Evolutionary conservation across 2,888 invertebrate genomes (phyloP), one percentile per base, ranked within the genome.

Genomic region (Apamea sordens): DNA sequence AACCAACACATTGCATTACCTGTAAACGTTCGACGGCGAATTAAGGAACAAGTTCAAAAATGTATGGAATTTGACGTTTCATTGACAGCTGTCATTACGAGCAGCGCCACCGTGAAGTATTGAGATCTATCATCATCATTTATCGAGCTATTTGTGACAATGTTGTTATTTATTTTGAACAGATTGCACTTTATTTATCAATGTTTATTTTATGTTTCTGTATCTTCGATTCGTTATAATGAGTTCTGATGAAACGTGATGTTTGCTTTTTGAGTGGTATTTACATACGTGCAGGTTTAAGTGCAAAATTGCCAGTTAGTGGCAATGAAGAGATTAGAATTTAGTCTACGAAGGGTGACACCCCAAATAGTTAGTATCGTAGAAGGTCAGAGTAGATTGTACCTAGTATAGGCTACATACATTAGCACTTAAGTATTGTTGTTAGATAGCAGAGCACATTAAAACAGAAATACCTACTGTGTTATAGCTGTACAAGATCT

Each of bases 211-310:
- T 65, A 32, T 50, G 70, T 67, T 53, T 64, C 50, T n/a, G 44
- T 76, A 71, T 76, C 63, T 61, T 68, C 50, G 77, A 84, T 84
- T 76, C 21, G 68, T 68, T 71, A 56, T 56, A 56, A 56, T 47
- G 44, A 36, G 28, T 74, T 80, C 44, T 81, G 56, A 75, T 63
- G 56, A 61, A 68, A 85, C 78, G 85, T 85, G 82, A 71, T 82
- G 73, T 85, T 76, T 76, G 59, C 50, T 64, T 75, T 76, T 65
- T 74, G 59, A 32, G 32, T 47, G 36, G 28, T 82, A 82, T 71
- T 68, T 73, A 50, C 36, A n/a, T 59, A 73, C 41, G 64, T 71
- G 75, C 59, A 67, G 36, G 21, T 44, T 63, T 74, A 41, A 70
- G 53, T 75, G 63, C 68, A 50, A 69, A 61, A 80, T 74, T 47